Conservation (phyloP, 2,113 vertebrate genomes). For the Oreochromis niloticus region DNA sequence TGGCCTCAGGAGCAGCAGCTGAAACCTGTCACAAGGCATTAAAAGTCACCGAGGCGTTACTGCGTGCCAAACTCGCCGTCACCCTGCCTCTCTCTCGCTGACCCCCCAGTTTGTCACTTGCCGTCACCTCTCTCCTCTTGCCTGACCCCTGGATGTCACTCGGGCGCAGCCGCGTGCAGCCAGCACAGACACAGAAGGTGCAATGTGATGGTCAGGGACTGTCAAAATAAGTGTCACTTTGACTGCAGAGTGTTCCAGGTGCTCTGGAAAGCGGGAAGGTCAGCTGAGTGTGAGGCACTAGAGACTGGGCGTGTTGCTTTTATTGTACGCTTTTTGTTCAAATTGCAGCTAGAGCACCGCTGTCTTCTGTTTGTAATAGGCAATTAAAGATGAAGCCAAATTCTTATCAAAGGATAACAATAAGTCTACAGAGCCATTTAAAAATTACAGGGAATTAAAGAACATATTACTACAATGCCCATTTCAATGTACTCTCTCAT, state of each 20-base stretch:
- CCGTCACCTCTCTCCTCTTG: slow-evolving; percentile 32
- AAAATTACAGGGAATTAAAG: background rate
- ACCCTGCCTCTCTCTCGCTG: slow-evolving; percentile 13
- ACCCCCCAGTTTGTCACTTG: slow-evolving; percentile 36
- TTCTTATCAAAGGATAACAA: background rate
- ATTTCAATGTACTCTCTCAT: slow-evolving; percentile 56
- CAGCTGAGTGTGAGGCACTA: slow-evolving; percentile 23
- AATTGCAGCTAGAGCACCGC: background rate
- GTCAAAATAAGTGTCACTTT: slow-evolving; percentile 49
- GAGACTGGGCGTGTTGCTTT: background rate
- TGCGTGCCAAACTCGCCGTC: slow-evolving; percentile 5
- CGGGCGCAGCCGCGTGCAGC: slow-evolving; percentile 36
- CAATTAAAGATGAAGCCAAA: background rate
- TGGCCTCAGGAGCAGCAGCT: slow-evolving; percentile 63
- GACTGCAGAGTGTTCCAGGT: slow-evolving; percentile 20
- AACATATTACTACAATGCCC: slow-evolving; percentile 50
- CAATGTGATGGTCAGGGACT: slow-evolving; percentile 45
- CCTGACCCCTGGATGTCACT: slow-evolving; percentile 43
- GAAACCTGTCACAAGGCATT: slow-evolving; percentile 55
- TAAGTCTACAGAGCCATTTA: background rate
- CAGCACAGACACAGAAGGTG: slow-evolving; percentile 37
- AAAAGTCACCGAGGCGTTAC: slow-evolving; percentile 42
- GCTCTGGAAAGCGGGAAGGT: slow-evolving; percentile 30
- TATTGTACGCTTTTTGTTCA: background rate
- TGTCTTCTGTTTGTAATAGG: background rate